phyloP scores from a whole-genome alignment of 2,888 invertebrate genomes.

The Phalera bucephala region DNA sequence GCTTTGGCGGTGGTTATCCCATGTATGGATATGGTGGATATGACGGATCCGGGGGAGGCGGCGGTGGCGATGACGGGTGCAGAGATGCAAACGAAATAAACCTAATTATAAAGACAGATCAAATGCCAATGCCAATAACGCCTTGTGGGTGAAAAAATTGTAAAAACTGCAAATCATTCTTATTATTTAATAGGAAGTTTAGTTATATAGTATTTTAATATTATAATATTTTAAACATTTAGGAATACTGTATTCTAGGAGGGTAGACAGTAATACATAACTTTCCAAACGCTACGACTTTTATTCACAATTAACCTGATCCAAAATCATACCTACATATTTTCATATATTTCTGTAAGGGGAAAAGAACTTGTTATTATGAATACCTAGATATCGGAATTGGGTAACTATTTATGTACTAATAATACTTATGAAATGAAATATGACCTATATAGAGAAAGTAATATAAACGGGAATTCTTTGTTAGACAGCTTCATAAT shows the following conservation, averaged over 20 bases:
- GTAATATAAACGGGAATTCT: conserved; percentile 18
- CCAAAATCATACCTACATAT: too few relatives aligned
- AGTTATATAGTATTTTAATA: background rate
- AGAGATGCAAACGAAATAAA: conserved; percentile 14
- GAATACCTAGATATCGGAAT: background rate
- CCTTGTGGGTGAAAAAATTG: background rate
- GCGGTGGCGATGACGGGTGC: conserved; percentile 3
- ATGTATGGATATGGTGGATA: background rate
- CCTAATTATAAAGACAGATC: conserved; percentile 20
- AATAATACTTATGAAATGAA: conserved; percentile 20
- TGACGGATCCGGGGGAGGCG: background rate
- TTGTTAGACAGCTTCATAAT: conserved; percentile 4
- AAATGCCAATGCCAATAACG: background rate
- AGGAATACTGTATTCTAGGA: too few relatives aligned
- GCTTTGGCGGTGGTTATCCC: conserved; percentile 1
- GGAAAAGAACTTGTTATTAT: too few relatives aligned
- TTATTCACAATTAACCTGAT: too few relatives aligned
- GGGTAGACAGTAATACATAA: too few relatives aligned
- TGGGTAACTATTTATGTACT: background rate
- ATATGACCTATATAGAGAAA: conserved; percentile 7
- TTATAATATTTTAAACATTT: too few relatives aligned
- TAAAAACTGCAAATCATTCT: background rate
- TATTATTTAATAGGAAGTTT: background rate
- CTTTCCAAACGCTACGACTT: too few relatives aligned
- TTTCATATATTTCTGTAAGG: too few relatives aligned